A percentile compares a stretch with the other conserved stretches of the same genome.
Conservation (phyloP, 2,113 vertebrate species). For the Melozone crissalis region DNA sequence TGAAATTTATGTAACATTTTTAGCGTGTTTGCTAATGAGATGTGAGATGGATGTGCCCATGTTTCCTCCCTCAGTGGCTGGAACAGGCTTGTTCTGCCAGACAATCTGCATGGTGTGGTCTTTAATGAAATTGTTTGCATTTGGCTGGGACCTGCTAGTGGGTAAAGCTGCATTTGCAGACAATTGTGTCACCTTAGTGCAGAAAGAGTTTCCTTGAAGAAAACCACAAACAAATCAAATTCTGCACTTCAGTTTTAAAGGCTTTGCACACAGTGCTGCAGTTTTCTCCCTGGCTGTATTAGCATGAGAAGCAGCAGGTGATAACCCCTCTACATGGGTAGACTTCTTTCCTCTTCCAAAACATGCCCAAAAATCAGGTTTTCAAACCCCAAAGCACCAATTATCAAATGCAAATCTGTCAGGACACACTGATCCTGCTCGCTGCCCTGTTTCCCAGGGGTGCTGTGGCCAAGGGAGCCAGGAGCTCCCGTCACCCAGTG, state of each 20-base stretch:
- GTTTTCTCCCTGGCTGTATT: not conserved
- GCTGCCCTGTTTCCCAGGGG: not conserved
- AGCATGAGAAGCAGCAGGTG: not conserved
- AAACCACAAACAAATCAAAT: not conserved
- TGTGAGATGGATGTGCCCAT: not conserved
- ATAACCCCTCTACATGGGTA: fast-evolving
- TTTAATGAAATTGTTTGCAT: not conserved
- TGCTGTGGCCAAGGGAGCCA: not conserved
- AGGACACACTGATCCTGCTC: not conserved
- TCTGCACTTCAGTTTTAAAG: not conserved
- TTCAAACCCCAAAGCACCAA: not conserved
- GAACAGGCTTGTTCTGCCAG: not conserved
- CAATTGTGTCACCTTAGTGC: not conserved
- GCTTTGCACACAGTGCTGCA: fast-evolving
- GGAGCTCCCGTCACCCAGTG: fast-evolving
- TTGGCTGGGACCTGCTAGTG: not conserved
- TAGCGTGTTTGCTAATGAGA: not conserved
- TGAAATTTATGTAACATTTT: not conserved
- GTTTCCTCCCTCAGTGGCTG: not conserved
- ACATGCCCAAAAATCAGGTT: not conserved
- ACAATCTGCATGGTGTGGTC: not conserved
- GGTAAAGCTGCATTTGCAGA: not conserved
- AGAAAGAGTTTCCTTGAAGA: not conserved
- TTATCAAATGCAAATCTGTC: not conserved
- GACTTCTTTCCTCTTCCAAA: not conserved